A percentile compares a stretch with the other conserved stretches of the same genome.
Conservation (phyloP, 2,888 invertebrate genomes). For the Epinotia demarniana region DNA sequence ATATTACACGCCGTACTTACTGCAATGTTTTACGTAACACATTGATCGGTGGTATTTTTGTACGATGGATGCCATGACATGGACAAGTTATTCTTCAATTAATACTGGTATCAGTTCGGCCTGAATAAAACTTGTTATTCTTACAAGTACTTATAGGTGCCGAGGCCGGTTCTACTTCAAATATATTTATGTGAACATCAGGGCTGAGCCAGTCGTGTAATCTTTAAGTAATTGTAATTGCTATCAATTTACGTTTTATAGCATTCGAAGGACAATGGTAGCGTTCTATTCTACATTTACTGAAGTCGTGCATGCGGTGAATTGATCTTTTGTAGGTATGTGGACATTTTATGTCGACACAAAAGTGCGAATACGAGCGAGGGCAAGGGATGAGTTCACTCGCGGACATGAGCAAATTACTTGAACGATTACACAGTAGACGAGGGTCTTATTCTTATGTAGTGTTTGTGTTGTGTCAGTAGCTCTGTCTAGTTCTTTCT, state of each 20-base stretch:
- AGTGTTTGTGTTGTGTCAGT: not conserved
- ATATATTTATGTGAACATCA: slow-evolving; percentile 13
- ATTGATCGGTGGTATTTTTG: slow-evolving; percentile 1
- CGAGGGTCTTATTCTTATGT: slow-evolving; percentile 4
- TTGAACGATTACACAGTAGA: not conserved
- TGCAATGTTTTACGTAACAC: slow-evolving; percentile 20
- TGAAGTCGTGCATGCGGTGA: not conserved
- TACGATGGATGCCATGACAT: not conserved
- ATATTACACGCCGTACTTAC: slow-evolving; percentile 6
- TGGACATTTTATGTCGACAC: slow-evolving; percentile 1
- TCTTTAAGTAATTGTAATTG: slow-evolving; percentile 36
- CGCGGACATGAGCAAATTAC: slow-evolving; percentile 24
- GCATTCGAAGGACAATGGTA: slow-evolving; percentile 19
- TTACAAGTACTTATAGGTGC: not conserved
- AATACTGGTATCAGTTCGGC: slow-evolving; percentile 13
- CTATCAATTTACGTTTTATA: slow-evolving; percentile 20
- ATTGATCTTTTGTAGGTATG: slow-evolving; percentile 3
- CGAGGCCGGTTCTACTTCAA: slow-evolving; percentile 11
- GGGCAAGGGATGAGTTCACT: slow-evolving; percentile 16
- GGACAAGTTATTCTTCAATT: not conserved
- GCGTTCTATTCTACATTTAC: not conserved
- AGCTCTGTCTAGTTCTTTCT: too few relatives aligned
- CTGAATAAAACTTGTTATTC: slow-evolving; percentile 27
- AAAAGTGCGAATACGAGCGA: slow-evolving; percentile 11
- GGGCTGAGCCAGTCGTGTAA: slow-evolving; percentile 12